Evolutionary conservation across 2,888 invertebrate genomes (phyloP), one percentile per base, ranked within the genome.

Genomic region (Palloptera scutellata): DNA sequence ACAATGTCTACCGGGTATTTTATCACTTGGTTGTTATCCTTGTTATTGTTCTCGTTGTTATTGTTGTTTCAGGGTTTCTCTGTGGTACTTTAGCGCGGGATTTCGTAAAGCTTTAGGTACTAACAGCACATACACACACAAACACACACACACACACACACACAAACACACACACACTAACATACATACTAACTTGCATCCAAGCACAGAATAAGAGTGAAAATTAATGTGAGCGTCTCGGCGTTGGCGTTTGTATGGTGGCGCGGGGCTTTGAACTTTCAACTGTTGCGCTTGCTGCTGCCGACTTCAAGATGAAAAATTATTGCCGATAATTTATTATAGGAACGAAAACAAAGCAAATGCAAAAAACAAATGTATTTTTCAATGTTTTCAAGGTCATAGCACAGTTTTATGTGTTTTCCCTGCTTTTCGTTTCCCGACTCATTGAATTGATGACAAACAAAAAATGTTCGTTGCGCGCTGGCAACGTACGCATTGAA

Each of bases 291-390:
- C 59, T 48, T 59, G 57, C 51, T 41, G 58, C 42, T 15, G 61
- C 40, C 15, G 41, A 78, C 76, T 77, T 79, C 81, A 81, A 81
- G 81, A 81, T 82, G 81, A 81, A 81, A 82, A 81, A 82, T 82
- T 81, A 81, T 81, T 81, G 81, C 80, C 79, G 80, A 80, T 81
- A 81, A 81, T 81, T 81, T 81, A 82, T 81, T 81, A 79, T 80
- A 79, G 77, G 45, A 42, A 17, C 62, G 53, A 40, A 77, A 79
- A 78, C 79, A 55, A 19, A 79, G 78, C 76, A 73, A 73, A 72
- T 74, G 67, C 72, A 69, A 68, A 65, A 57, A 60, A 66, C 19
- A 62, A 69, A 57, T 15, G 48, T 48, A 65, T 52, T 68, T 42
- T 68, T 76, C 69, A 72, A 67, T 61, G 69, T 52, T 59, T 68